phyloP scores from a whole-genome alignment of 2,797 vertebrate genomes.

The Argyrosomus regius region DNA sequence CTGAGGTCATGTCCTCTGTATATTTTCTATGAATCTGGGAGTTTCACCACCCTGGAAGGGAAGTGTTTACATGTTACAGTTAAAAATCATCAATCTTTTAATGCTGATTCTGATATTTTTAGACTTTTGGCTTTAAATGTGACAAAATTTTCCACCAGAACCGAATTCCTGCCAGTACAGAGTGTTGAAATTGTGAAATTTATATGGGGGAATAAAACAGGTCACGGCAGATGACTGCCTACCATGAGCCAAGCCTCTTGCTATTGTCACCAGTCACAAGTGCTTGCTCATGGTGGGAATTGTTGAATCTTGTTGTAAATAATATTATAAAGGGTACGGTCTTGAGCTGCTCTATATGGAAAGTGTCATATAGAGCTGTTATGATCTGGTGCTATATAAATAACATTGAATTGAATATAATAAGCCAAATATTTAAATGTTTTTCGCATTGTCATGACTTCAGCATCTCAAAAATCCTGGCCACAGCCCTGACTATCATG shows the following conservation, averaged over 20 bases:
- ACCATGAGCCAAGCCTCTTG: no score
- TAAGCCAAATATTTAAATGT: neutral
- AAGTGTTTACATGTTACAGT: neutral
- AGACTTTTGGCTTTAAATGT: neutral
- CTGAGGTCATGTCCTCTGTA: conserved; percentile 1
- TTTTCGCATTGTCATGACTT: neutral
- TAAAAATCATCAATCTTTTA: neutral
- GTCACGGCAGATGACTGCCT: no score
- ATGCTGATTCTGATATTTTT: neutral
- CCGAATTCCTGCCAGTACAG: neutral
- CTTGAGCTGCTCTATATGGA: no score
- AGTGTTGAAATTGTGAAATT: neutral
- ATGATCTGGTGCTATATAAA: no score
- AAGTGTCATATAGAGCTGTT: no score
- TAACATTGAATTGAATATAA: neutral
- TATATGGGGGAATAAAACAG: no score
- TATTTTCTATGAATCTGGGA: neutral
- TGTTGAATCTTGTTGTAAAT: no score
- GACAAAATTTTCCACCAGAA: neutral
- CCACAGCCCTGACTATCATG: neutral
- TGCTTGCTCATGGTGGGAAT: no score
- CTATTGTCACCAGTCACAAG: no score
- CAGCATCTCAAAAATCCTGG: neutral
- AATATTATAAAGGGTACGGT: no score
- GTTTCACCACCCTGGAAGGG: neutral